phyloP scores from a whole-genome alignment of 2,113 vertebrate species.

The Brevimyrus niger region DNA sequence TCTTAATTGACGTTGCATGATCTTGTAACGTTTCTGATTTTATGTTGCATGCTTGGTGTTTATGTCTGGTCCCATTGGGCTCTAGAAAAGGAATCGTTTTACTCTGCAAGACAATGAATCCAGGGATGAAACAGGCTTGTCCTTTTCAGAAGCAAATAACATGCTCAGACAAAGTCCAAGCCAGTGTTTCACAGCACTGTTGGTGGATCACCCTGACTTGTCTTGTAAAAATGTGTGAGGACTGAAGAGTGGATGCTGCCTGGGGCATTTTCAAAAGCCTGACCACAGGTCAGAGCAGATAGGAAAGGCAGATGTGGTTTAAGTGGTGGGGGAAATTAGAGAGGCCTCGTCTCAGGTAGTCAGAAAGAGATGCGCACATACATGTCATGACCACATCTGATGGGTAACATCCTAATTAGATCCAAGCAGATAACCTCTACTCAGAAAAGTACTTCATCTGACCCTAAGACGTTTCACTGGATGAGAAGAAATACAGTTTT shows the following conservation, averaged over 20 bases:
- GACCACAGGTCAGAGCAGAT: neutral
- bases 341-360: neutral
- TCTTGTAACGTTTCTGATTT: neutral
- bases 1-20: neutral
- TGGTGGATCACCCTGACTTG: neutral
- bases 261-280: neutral
- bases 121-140: neutral
- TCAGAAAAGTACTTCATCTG: neutral
- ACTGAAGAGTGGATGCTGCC: neutral
- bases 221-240: neutral
- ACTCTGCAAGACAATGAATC: neutral
- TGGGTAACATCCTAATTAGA: neutral
- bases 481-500: neutral
- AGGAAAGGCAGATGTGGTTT: neutral
- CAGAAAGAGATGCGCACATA: neutral
- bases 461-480: neutral
- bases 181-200: neutral
- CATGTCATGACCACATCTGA: neutral
- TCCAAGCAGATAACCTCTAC: neutral
- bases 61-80: neutral
- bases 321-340: neutral
- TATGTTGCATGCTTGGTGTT: neutral
- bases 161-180: neutral
- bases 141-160: neutral
- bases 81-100: neutral